Base-by-base conservation (phyloP, 92 coral and sea anemone species). In the Epizoanthus scotinus region DNA sequence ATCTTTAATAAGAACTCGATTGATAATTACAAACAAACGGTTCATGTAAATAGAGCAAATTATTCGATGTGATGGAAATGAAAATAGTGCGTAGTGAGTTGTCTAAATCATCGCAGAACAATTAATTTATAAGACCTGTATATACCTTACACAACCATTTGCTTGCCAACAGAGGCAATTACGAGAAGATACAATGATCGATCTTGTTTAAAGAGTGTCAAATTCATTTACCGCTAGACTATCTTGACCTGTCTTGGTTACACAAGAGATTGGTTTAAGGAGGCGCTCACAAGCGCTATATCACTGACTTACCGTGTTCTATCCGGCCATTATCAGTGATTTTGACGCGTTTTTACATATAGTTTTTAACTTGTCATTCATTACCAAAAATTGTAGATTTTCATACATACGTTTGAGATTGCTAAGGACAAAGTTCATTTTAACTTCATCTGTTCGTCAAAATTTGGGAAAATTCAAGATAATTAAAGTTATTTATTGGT, bases 401-500 rank as follows among this genome's bases (percentile, higher is more conserved):
- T 75, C 47, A 38, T 63, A 36, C 81, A 36, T 75, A 34, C 81
- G 81, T 75, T 63, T 29, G 40, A 59, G 27, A 59, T 10, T 36
- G 25, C 81, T 38, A 34, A 21, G 18, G 38, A 75, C 57, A 27
- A 22, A 62, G 13, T 31, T 29, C 12, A 17, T 59, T 21, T 36
- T 59, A 59, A 38, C 57, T 34, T 34, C 19, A 75, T 21, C 81
- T 38, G 28, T 75, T 75, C 49, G 47, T 58, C 36, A 20, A 58
- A 74, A n/a, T n/a, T 58, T 36, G 81, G 81, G 81, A 57, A n/a
- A 75, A 75, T 38, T 75, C 68, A 36, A 75, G 68, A 75, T 55
- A 75, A 26, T 75, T 75, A 58, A 75, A 57, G 57, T 59, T 75
- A 75, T 75, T 75, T 75, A 75, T 75, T 75, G 38, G 81, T 40